Evolutionary conservation across 2,888 invertebrate genomes (phyloP).

Genomic region (Dendrolimus pini): DNA sequence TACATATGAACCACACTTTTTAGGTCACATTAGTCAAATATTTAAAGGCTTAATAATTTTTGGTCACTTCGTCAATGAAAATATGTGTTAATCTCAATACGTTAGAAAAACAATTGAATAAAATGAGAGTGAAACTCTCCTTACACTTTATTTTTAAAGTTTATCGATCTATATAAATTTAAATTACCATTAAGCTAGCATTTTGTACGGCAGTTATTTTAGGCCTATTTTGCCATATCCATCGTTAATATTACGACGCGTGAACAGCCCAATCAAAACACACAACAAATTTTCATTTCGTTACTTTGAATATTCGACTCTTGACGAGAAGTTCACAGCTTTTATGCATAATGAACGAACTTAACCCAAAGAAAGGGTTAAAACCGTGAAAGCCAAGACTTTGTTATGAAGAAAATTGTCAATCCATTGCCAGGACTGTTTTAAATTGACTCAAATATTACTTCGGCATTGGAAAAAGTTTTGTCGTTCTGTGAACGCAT

Average conservation of each 20-base stretch:
- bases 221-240: constrained; percentile 19
- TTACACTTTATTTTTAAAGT: too few species aligned
- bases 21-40: too few species aligned
- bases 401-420: constrained; percentile 56
- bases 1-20: too few species aligned
- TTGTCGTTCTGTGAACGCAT: constrained; percentile 36
- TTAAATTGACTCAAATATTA: constrained; percentile 39
- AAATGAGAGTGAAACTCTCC: too few species aligned
- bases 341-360: constrained; percentile 53
- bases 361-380: constrained; percentile 53
- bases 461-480: constrained; percentile 43
- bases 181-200: too few species aligned
- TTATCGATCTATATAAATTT: too few species aligned
- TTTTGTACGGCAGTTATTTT: not conserved
- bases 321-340: constrained; percentile 38
- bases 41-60: too few species aligned
- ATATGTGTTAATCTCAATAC: too few species aligned
- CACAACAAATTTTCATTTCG: constrained; percentile 40
- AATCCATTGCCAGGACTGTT: constrained; percentile 53
- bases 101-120: too few species aligned
- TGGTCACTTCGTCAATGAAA: too few species aligned
- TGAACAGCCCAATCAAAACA: constrained; percentile 31
- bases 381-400: constrained; percentile 48
- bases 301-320: constrained; percentile 37
- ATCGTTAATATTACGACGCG: constrained; percentile 11